Percentiles rank a stretch among this genome's conserved stretches.
phyloP scores from a whole-genome alignment of 1,140 invertebrate genomes.

The Lethrus apterus region DNA sequence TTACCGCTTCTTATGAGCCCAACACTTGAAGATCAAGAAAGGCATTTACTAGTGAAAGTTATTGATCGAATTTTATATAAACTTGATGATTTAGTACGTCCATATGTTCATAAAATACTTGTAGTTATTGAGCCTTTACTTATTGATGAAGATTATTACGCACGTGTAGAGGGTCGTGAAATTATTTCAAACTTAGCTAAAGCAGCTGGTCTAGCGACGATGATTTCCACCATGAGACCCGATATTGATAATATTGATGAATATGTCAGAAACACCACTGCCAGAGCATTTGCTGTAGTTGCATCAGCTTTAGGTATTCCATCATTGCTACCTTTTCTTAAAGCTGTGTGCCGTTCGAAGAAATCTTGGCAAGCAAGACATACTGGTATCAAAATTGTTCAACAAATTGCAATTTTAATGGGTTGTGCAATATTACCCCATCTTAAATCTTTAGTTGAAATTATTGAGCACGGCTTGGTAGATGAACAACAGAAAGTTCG shows the following conservation, averaged over 20 bases:
- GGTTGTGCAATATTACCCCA: conserved; percentile 99
- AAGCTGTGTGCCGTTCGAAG: conserved; percentile 98
- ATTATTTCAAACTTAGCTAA: conserved; percentile 99
- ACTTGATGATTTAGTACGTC: conserved; percentile 95
- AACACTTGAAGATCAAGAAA: conserved; percentile 97
- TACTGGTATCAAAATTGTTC: conserved; percentile 99
- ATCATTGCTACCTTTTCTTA: conserved; percentile 94
- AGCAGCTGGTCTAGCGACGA: conserved; percentile 98
- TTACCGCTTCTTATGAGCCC: conserved; percentile 98
- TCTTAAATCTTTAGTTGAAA: conserved; percentile 96
- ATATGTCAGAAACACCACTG: conserved; percentile 98
- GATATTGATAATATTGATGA: conserved; percentile 99
- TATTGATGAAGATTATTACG: conserved; percentile 99
- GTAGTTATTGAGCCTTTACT: conserved; percentile 98
- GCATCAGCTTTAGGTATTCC: conserved; percentile 98
- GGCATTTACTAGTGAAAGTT: conserved; percentile 99
- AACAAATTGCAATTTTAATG: conserved; percentile 99
- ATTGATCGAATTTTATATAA: conserved; percentile 99
- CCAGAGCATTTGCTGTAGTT: conserved; percentile 97
- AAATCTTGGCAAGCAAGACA: conserved; percentile 99
- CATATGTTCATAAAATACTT: conserved; percentile 99
- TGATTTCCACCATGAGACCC: conserved; percentile 99
- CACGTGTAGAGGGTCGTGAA: conserved; percentile 96
- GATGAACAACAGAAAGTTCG: conserved; percentile 86
- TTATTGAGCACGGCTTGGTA: conserved; percentile 94